phyloP scores from a whole-genome alignment of 2,888 invertebrate species.

The Drosophila rellima region DNA sequence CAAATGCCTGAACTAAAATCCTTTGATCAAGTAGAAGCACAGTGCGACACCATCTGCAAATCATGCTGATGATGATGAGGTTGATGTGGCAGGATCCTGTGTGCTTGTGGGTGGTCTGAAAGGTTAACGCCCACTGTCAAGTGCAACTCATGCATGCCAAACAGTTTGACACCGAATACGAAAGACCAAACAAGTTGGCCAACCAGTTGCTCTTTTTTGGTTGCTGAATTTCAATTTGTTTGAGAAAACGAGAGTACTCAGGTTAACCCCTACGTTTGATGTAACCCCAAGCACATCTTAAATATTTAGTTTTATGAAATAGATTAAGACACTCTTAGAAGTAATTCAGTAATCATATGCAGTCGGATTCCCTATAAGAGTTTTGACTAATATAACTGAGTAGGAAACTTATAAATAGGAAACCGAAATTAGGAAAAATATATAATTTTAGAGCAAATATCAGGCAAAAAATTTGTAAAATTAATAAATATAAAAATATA shows the following conservation, averaged over 20 bases:
- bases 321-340: too few relatives aligned
- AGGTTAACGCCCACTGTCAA: constrained; percentile 36
- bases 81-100: constrained; percentile 3
- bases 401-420: too few relatives aligned
- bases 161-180: constrained; percentile 21
- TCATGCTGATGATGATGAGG: constrained; percentile 8
- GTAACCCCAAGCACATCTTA: not conserved
- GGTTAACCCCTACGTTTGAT: not conserved
- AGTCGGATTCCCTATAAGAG: too few relatives aligned
- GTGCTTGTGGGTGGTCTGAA: constrained; percentile 15
- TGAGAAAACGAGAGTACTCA: constrained; percentile 15
- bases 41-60: constrained; percentile 23
- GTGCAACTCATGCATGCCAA: constrained; percentile 58
- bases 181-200: constrained; percentile 21
- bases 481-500: too few relatives aligned
- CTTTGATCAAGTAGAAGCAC: constrained; percentile 64
- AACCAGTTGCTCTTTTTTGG: constrained; percentile 47
- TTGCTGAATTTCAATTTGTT: constrained; percentile 39
- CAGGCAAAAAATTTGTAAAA: too few relatives aligned
- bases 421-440: too few relatives aligned
- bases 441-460: too few relatives aligned
- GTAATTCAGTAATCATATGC: too few relatives aligned
- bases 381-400: too few relatives aligned
- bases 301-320: too few relatives aligned
- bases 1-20: constrained; percentile 48